These are phyloP conservation scores for Pimephales promelas DNA, from an alignment of 2,113 vertebrate species.

Conservation along the genomic window DNA sequence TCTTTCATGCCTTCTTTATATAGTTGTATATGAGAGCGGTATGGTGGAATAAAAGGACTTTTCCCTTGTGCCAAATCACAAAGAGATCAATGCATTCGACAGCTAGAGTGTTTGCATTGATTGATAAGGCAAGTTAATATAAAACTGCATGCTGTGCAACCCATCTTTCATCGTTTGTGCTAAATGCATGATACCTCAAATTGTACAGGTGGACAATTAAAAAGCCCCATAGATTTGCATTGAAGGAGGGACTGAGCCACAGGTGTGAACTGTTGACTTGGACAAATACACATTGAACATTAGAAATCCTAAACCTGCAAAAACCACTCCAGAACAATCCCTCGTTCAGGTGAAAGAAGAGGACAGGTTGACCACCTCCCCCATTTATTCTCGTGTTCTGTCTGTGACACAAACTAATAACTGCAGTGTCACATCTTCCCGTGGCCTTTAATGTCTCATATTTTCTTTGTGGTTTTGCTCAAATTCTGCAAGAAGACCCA, in stretches of 20 bases:
- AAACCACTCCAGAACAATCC: background rate
- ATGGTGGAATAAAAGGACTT: background rate
- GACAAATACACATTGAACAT: background rate
- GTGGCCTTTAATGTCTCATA: background rate
- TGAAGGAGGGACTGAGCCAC: too few species aligned
- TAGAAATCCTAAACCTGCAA: background rate
- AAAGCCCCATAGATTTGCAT: too few species aligned
- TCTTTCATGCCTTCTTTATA: too few species aligned
- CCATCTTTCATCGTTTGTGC: too few species aligned
- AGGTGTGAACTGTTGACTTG: background rate
- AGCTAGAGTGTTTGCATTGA: background rate
- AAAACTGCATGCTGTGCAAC: too few species aligned
- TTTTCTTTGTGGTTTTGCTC: background rate
- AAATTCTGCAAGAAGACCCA: background rate
- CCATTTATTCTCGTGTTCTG: background rate
- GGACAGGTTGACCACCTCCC: background rate
- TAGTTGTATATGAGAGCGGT: background rate
- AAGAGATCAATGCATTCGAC: background rate
- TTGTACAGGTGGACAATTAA: too few species aligned
- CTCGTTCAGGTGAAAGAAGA: background rate
- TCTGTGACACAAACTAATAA: background rate
- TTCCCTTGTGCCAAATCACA: background rate
- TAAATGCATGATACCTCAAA: too few species aligned
- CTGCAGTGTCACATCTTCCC: background rate
- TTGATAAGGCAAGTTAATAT: background rate